A percentile compares a stretch with the other conserved stretches of the same genome.
Conservation (phyloP, 2,113 vertebrate genomes). For the Onychorhynchus coronatus region DNA sequence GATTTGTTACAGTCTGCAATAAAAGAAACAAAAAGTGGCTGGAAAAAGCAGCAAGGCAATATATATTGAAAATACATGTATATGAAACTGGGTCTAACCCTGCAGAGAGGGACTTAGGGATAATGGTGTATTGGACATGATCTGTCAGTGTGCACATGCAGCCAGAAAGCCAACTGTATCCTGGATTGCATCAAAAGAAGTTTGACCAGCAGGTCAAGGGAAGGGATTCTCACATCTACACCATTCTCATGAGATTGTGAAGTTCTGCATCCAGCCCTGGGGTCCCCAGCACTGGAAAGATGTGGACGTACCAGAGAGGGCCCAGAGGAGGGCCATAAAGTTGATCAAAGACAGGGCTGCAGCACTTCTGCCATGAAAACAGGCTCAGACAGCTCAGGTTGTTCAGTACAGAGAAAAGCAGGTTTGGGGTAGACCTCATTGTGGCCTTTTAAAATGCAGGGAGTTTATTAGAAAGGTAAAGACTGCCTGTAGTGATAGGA, state of each 20-base stretch:
- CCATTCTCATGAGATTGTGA: not conserved
- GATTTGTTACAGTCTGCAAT: not conserved
- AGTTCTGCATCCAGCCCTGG: not conserved
- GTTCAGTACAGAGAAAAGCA: not conserved
- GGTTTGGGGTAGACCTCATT: not conserved
- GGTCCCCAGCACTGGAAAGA: not conserved
- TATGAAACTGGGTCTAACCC: not conserved
- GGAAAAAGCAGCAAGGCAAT: not conserved
- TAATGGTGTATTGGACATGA: not conserved
- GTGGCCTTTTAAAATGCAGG: not conserved
- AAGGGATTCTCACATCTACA: not conserved
- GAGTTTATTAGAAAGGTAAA: not conserved
- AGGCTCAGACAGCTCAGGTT: not conserved
- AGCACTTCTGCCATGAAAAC: not conserved
- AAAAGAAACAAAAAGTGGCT: not conserved
- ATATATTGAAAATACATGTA: not conserved
- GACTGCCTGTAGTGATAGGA: not conserved
- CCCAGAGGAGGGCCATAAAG: not conserved
- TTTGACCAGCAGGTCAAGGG: not conserved
- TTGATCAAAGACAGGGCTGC: not conserved
- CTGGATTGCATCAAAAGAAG: not conserved
- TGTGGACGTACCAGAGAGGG: not conserved
- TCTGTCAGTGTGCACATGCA: not conserved
- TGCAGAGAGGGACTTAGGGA: not conserved
- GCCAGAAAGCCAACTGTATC: fast-evolving